A percentile compares a stretch with the other conserved stretches of the same genome.
These are phyloP conservation scores for Phallusia fumigata DNA, from an alignment of 23 tunicate genomes.

Conservation along the genomic window DNA sequence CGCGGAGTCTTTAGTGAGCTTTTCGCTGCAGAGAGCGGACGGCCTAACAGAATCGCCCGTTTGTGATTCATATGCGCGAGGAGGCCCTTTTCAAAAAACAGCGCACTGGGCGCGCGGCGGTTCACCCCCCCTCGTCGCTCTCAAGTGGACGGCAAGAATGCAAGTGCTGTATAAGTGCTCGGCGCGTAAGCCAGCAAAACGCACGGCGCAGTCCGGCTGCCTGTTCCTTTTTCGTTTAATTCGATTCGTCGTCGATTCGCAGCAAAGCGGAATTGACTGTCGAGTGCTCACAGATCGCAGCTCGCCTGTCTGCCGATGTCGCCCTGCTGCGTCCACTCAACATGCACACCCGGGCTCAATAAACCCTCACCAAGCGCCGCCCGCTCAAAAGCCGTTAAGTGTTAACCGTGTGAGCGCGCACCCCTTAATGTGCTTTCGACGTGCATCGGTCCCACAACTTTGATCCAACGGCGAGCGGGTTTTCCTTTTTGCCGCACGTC, in stretches of 20 bases:
- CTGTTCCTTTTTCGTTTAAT: background rate
- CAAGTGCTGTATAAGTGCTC: slow-evolving; percentile 15
- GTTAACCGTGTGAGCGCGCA: background rate
- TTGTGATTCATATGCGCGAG: slow-evolving; percentile 15
- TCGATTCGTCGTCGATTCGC: slow-evolving; percentile 10
- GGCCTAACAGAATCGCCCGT: background rate
- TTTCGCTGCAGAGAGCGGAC: slow-evolving; percentile 1
- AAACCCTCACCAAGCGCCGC: background rate
- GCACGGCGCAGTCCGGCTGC: background rate
- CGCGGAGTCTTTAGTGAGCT: background rate
- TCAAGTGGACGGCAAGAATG: slow-evolving; percentile 12
- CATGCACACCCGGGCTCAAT: slow-evolving; percentile 11
- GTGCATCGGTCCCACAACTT: slow-evolving; percentile 1
- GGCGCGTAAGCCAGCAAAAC: slow-evolving; percentile 8
- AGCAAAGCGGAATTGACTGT: slow-evolving; percentile 1
- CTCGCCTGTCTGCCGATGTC: background rate
- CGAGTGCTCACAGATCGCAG: background rate
- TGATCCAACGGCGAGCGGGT: background rate
- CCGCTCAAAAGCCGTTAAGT: background rate
- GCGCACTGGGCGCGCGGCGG: background rate
- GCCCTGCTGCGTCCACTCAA: slow-evolving; percentile 10
- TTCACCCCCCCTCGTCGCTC: background rate
- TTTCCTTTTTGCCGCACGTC: background rate
- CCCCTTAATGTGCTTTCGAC: background rate
- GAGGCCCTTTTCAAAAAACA: slow-evolving; percentile 11